These are phyloP conservation scores for Pterocles orientalis DNA, from an alignment of 2,113 vertebrate genomes.

Conservation along the genomic window DNA sequence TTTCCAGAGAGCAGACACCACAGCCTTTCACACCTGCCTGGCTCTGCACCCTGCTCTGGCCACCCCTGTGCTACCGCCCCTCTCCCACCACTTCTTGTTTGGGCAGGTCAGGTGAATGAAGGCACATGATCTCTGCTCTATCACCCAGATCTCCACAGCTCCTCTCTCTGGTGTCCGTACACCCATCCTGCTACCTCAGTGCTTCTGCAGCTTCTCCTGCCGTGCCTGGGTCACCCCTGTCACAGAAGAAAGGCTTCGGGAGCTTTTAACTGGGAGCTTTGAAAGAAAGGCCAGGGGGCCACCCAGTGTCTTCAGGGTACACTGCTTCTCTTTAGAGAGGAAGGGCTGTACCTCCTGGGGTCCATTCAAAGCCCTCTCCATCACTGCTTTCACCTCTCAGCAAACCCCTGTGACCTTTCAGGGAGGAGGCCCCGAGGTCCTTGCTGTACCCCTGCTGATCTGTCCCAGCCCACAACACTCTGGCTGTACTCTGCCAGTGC, in stretches of 20 bases:
- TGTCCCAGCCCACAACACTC: background rate
- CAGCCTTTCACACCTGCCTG: background rate
- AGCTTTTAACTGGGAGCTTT: background rate
- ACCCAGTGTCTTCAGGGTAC: background rate
- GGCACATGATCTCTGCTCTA: background rate
- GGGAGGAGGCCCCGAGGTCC: background rate
- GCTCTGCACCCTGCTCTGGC: background rate
- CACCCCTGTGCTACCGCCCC: fast-evolving
- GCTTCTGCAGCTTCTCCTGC: background rate
- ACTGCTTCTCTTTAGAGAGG: background rate
- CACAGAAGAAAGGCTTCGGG: background rate
- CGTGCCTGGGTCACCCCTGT: background rate
- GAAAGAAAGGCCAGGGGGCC: background rate
- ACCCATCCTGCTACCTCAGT: background rate
- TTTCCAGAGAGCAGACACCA: background rate
- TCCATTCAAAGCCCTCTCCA: background rate
- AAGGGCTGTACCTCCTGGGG: background rate
- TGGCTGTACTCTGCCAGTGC: background rate
- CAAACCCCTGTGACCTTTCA: too few species aligned
- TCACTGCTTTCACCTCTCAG: background rate
- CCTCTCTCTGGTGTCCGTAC: background rate
- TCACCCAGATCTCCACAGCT: background rate
- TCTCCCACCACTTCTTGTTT: background rate
- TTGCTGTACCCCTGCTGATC: background rate
- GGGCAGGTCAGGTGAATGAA: fast-evolving